Evolutionary conservation across 2,797 vertebrate genomes (phyloP), one percentile per base, ranked within the genome.

Genomic region (Gymnoscopelus braueri): DNA sequence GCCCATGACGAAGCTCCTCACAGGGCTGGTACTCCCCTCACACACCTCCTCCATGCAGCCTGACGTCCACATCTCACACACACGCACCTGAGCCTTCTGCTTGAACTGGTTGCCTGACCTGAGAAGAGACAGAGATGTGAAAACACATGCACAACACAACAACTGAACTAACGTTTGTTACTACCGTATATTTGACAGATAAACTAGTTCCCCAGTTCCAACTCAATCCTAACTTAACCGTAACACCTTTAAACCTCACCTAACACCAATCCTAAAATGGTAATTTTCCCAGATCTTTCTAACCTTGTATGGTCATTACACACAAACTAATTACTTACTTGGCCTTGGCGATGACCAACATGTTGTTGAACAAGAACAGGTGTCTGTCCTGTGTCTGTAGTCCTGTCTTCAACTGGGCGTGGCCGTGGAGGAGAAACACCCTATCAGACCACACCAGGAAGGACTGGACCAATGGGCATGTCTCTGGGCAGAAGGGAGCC

Each of bases 331-430:
- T 29, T 3, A 29, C 26, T 29, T 3, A 0, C 96, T 96, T 97
- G 81, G 94, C 91, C 84, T 97, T 98, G 69, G 96, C 90, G 6
- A 96, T 82, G 47, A 97, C 88, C 66, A 97, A 91, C 3, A 90
- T 79, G 87, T 96, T 93, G 3, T 64, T 95, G 89, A 95, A 96
- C 58, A 98, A 88, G 84, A 97, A 94, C 66, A 97, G 84, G 70
- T 95, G 92, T 71, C 96, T 89, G 64, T 96, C 95, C 77, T 95
- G 95, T 0, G 94, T 96, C 92, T 97, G 94, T 72, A 95, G 89
- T 35, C 96, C 95, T 0, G 89, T 90, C 0, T 95, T 95, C 15
- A 97, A 71, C 82, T 96, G 95, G 5, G 92, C 93, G 0, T 91
- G 92, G 48, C 94, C 94, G 0, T 96, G 94, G 62, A 96, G 89